Conservation (phyloP, 2,797 vertebrate genomes). For the Threskiornis aethiopicus region DNA sequence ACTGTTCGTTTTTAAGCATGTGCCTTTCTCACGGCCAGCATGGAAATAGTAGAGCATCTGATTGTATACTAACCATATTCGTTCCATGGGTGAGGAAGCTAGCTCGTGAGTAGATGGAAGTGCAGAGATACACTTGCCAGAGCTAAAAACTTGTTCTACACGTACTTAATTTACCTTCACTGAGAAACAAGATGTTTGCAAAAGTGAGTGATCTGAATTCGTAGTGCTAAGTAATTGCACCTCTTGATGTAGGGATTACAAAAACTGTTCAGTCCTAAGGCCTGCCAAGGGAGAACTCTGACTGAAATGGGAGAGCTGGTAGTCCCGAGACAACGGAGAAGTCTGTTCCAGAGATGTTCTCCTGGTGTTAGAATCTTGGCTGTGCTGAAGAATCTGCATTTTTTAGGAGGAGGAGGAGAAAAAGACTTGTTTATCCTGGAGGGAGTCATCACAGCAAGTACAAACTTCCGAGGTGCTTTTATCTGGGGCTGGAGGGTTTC, state of each 20-base stretch:
- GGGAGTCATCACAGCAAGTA: slow-evolving; percentile 32
- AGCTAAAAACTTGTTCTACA: background rate
- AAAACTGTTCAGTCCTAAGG: background rate
- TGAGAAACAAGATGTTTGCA: background rate
- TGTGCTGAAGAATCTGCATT: background rate
- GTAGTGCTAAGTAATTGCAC: background rate
- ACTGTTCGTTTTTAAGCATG: background rate
- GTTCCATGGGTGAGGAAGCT: background rate
- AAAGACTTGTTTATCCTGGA: slow-evolving; percentile 32
- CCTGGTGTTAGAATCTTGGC: background rate
- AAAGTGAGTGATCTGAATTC: background rate
- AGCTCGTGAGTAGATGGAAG: background rate
- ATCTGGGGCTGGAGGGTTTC: slow-evolving; percentile 43
- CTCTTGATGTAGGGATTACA: background rate
- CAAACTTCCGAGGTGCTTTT: slow-evolving; percentile 49
- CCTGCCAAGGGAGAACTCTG: background rate
- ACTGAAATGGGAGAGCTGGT: background rate
- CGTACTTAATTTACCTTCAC: background rate
- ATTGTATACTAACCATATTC: rapidly evolving
- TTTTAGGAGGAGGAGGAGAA: slow-evolving; percentile 3
- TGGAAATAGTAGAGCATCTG: background rate
- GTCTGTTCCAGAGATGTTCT: background rate
- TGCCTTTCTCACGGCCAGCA: background rate
- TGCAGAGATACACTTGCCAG: background rate
- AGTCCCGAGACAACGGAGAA: background rate